Conservation (phyloP, 2,888 invertebrate species). For the Smittia aterrima region DNA sequence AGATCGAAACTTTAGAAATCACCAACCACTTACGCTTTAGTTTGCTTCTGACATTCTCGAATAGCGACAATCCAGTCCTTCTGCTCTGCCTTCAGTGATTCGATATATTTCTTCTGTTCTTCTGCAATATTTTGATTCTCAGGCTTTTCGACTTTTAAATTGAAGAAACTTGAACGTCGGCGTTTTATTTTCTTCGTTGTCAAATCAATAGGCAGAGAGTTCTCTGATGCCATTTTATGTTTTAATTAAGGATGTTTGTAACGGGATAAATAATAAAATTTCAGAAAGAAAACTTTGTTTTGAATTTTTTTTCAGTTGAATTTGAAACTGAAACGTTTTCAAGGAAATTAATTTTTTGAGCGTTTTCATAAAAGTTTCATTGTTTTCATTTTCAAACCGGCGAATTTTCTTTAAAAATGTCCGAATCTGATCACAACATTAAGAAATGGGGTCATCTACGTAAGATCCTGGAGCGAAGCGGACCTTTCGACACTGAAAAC, state of each 20-base stretch:
- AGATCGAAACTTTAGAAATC: background rate
- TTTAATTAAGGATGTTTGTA: background rate
- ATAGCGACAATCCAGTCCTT: background rate
- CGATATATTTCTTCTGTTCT: background rate
- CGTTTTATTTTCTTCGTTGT: background rate
- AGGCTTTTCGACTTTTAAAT: no score
- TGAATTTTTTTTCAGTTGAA: no score
- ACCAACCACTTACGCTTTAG: background rate
- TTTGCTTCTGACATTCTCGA: background rate
- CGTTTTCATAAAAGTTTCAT: background rate
- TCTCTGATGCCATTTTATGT: background rate
- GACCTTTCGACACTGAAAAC: conserved; percentile 90
- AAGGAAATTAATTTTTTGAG: no score
- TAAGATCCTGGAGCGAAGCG: conserved; percentile 83
- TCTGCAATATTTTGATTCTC: no score
- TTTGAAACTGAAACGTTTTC: no score
- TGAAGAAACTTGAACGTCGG: conserved; percentile 5
- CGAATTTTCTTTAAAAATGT: background rate
- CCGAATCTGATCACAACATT: background rate
- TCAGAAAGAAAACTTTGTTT: no score
- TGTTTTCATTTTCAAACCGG: background rate
- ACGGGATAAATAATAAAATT: no score
- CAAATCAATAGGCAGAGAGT: background rate
- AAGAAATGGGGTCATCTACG: conserved; percentile 76
- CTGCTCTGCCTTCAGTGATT: background rate